phyloP scores from a whole-genome alignment of 1,140 invertebrate genomes.

The Trissolcus basalis region DNA sequence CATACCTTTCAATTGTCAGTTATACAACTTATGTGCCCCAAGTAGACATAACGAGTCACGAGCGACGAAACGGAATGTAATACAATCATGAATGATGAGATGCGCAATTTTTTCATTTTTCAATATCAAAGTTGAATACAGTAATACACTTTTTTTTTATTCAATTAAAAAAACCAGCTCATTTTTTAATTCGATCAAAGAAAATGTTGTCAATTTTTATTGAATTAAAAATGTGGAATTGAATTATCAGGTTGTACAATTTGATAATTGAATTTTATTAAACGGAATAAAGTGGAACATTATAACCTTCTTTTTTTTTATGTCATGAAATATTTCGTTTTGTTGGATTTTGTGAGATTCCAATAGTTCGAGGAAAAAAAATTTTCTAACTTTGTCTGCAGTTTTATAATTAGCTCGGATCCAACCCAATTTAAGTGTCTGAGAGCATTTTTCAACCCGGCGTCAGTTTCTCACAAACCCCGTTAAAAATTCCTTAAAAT shows the following conservation, averaged over 20 bases:
- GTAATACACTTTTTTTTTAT: too few species aligned
- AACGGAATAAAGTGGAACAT: too few species aligned
- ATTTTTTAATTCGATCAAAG: too few species aligned
- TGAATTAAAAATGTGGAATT: too few species aligned
- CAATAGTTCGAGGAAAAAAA: neutral
- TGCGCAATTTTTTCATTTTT: conserved; percentile 33
- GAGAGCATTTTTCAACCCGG: too few species aligned
- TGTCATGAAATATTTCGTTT: neutral
- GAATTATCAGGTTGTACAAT: too few species aligned
- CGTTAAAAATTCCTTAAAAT: too few species aligned
- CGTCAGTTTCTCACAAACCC: too few species aligned
- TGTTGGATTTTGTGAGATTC: neutral
- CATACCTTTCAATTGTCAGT: conserved; percentile 53
- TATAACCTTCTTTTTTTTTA: too few species aligned
- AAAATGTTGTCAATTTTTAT: too few species aligned
- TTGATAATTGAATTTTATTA: too few species aligned
- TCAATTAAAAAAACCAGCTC: neutral
- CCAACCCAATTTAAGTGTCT: conserved; percentile 9
- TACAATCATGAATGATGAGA: conserved; percentile 22
- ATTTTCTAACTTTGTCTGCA: conserved; percentile 13
- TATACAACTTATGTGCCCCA: conserved; percentile 26
- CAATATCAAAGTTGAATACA: neutral
- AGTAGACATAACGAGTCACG: conserved; percentile 27
- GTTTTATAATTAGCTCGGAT: conserved; percentile 39
- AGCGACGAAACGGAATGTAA: conserved; percentile 34